Conservation (phyloP, 37 sponge, comb jelly and placozoan genomes). For the Petrosia ficiformis region DNA sequence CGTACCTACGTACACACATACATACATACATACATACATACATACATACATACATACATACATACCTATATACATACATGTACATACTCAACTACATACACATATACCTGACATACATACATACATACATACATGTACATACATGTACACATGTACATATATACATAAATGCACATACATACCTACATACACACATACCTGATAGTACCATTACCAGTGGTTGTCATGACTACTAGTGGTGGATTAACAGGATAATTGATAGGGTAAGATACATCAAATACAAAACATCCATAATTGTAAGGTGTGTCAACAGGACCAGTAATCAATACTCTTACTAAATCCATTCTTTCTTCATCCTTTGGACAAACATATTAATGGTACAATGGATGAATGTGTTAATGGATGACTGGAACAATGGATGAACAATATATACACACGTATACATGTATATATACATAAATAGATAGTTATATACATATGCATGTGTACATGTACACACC, state of each 20-base stretch:
- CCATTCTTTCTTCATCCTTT: conserved; percentile 90
- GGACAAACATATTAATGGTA: conserved; percentile 1
- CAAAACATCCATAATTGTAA: conserved; percentile 85
- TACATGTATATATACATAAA: conserved; percentile 13
- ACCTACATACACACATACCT: conserved; percentile 44
- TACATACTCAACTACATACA: no score
- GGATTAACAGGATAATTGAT: conserved; percentile 70
- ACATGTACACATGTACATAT: background rate
- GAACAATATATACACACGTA: conserved; percentile 1
- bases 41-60: no score
- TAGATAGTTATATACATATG: conserved; percentile 4
- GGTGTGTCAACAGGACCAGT: conserved; percentile 90
- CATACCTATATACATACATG: no score
- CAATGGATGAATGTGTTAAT: no score
- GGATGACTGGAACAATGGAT: background rate
- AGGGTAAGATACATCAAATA: conserved; percentile 88
- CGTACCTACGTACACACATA: no score
- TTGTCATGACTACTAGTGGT: conserved; percentile 81
- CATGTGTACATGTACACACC: conserved; percentile 6
- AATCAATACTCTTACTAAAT: conserved; percentile 81
- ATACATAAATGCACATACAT: no score
- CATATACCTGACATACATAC: no score
- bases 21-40: no score
- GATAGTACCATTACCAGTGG: conserved; percentile 87
- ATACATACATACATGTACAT: no score